A percentile compares a stretch with the other conserved stretches of the same genome.
These are phyloP conservation scores for Rhea pennata DNA, from an alignment of 2,113 vertebrate genomes.

Conservation along the genomic window DNA sequence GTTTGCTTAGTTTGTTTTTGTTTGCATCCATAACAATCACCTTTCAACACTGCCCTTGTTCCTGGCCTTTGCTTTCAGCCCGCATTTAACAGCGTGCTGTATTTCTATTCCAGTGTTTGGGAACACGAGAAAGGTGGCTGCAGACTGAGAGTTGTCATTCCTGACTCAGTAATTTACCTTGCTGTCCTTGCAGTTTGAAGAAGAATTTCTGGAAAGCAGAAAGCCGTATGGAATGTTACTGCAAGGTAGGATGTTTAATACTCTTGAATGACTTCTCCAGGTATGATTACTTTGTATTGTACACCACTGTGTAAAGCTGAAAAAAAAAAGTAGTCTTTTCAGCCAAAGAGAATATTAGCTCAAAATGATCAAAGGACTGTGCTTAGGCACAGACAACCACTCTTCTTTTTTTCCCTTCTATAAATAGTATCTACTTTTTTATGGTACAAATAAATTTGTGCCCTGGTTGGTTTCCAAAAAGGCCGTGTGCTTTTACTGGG, in stretches of 20 bases:
- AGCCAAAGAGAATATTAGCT: neutral
- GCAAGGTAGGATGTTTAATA: conserved; percentile 64
- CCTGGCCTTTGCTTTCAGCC: neutral
- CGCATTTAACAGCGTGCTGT: neutral
- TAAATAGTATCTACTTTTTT: neutral
- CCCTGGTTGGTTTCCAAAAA: neutral
- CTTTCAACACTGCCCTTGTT: neutral
- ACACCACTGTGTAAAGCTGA: neutral
- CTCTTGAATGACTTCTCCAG: neutral
- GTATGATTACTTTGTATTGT: neutral
- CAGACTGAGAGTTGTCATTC: neutral
- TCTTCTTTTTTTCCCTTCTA: too few relatives aligned
- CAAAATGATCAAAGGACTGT: neutral
- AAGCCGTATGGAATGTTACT: conserved; percentile 80
- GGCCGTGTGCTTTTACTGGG: fast-evolving
- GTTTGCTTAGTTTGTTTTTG: neutral
- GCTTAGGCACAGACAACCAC: neutral
- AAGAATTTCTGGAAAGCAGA: conserved; percentile 77
- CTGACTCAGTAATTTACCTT: neutral
- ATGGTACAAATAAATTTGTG: too few relatives aligned
- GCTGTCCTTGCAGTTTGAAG: conserved; percentile 81
- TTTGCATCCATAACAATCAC: neutral
- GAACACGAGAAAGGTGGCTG: neutral
- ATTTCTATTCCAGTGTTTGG: neutral
- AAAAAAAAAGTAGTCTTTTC: neutral